Evolutionary conservation across 2,888 invertebrate genomes (phyloP), one percentile per base, ranked within the genome.

Genomic region (Sepiola atlantica): DNA sequence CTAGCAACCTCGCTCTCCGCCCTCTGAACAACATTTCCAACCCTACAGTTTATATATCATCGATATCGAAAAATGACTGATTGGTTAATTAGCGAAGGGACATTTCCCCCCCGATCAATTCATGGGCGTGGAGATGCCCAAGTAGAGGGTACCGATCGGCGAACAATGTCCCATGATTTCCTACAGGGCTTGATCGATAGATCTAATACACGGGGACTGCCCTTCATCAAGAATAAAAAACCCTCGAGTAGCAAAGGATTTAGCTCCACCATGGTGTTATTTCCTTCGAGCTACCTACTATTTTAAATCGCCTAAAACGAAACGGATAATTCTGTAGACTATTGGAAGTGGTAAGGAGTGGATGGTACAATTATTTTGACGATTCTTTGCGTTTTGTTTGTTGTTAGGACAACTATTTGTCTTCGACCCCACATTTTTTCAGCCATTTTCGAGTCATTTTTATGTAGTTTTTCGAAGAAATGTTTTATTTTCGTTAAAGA

Each of bases 101-200:
- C 77, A 77, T 77, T n/a, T n/a, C 32, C n/a, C 32, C 32, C n/a
- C 18, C 77, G n/a, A 77, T 77, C 77, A 32, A 77, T 77, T 77
- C n/a, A 4, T 12, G 77, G 77, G 77, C 77, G 77, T 77, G 77
- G 77, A 77, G 32, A 77, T n/a, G n/a, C 77, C 18, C 21, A 32
- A 77, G 77, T 77, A 77, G 77, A 32, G 32, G n/a, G n/a, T n/a
- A 77, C n/a, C 32, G 77, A 77, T 77, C n/a, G 77, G 77, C 12
- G 77, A 77, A 18, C 77, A 77, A n/a, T 77, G n/a, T 77, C 77
- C n/a, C 77, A 32, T 77, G 77, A 77, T 77, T 77, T 77, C 77
- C 77, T 77, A 77, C 77, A 77, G 77, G 77, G 77, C 77, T 77
- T 77, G n/a, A 77, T 77, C 77, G n/a, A 77, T 77, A 77, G 77